Evolutionary conservation across 1,140 invertebrate species (phyloP), one percentile per base, ranked within the genome.

Genomic region (Lucilia cuprina): DNA sequence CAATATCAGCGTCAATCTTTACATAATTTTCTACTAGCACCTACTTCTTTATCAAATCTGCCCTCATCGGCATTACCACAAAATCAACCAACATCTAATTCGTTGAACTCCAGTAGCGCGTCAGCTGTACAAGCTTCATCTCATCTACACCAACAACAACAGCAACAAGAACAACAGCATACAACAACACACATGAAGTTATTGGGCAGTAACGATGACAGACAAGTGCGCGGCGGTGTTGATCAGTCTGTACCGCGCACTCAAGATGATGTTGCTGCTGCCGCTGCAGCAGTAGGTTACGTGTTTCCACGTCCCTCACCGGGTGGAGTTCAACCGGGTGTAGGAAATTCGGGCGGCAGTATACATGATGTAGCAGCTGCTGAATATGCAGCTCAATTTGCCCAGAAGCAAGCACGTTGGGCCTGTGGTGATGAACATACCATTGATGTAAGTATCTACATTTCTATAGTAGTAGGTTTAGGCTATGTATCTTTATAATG

Each of bases 131-230:
- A 78, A 78, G 35, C 17, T 47, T 41, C 77, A 80, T 47, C 77
- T 21, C n/a, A 47, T 65, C 12, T 21, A 84, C 19, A 9, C 1
- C 86, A 86, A 25, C 86, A 86, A n/a, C 86, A 86, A 17, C 86
- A 86, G 12, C 86, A 86, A 10, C 85, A 86, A 1, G 86, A 87
- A 7, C 85, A 87, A 47, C 86, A 87, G 34, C 86, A 86, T 83
- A 86, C 86, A 86, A 82, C 84, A 21, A 86, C 87, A 90, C 89
- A 90, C 87, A 90, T 90, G 89, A 90, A 90, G 89, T 90, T 90
- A 90, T 87, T 90, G 86, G 88, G 89, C 84, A 86, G 88, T 34
- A 90, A 88, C 85, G 89, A 90, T 87, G 89, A 90, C 87, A 88
- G 89, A 85, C 89, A 89, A 84, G 89, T 87, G 86, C 89, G 89